Percentiles rank a stretch among this genome's conserved stretches.
Evolutionary conservation across 2,113 vertebrate genomes (phyloP).

Genomic region (Geothlypis trichas): DNA sequence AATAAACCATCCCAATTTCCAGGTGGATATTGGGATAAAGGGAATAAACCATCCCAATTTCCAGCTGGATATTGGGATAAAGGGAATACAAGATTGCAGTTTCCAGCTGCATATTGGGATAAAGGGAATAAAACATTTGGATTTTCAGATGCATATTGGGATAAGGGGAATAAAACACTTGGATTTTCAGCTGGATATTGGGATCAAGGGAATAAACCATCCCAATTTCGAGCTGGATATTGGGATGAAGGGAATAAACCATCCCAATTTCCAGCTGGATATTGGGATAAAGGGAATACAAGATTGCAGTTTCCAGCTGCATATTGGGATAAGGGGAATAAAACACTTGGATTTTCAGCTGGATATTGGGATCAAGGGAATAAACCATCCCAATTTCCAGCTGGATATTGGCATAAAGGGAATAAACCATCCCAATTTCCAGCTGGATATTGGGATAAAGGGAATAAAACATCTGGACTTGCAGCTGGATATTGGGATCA

Average conservation of each 20-base stretch:
- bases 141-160: not conserved
- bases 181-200: fast-evolving
- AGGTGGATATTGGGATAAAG: not conserved
- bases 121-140: fast-evolving
- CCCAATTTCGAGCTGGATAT: fast-evolving
- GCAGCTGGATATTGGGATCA: not conserved
- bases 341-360: fast-evolving
- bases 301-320: fast-evolving
- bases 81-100: fast-evolving
- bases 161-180: not conserved
- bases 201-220: not conserved
- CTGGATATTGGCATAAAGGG: no score
- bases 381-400: fast-evolving
- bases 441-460: not conserved
- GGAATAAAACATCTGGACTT: fast-evolving
- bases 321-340: not conserved
- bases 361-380: not conserved
- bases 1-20: fast-evolving
- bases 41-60: fast-evolving
- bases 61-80: no score
- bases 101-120: no score
- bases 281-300: not conserved
- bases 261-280: not conserved
- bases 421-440: no score
- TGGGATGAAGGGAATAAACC: not conserved